phyloP scores from a whole-genome alignment of 2,888 invertebrate species.

The Balanococcus diminutus region DNA sequence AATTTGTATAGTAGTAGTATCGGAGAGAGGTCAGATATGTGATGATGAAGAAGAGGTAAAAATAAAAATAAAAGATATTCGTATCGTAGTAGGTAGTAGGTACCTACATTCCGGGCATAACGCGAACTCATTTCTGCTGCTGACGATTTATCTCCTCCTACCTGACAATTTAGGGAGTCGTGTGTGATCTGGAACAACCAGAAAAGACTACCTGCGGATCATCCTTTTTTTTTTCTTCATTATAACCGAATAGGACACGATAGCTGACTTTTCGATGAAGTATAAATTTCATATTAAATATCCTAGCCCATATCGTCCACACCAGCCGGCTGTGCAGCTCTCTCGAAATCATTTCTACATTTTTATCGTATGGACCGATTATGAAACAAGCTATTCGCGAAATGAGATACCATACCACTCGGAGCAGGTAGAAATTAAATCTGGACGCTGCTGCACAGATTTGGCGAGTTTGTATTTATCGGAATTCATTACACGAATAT shows the following conservation, averaged over 20 bases:
- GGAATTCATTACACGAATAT: not conserved
- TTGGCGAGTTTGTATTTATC: not conserved
- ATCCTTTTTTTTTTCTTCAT: slow-evolving; percentile 3
- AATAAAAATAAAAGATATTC: slow-evolving; percentile 12
- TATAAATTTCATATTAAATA: not conserved
- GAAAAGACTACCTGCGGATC: slow-evolving; percentile 34
- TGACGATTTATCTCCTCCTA: slow-evolving; percentile 44
- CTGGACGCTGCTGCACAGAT: not conserved
- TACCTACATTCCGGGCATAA: slow-evolving; percentile 26
- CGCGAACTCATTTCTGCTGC: slow-evolving; percentile 39
- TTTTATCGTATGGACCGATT: not conserved
- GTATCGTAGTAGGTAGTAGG: not conserved
- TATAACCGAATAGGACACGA: not conserved
- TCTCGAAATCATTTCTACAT: not conserved
- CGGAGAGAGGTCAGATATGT: slow-evolving; percentile 2
- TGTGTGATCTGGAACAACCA: slow-evolving; percentile 32
- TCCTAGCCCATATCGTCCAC: not conserved
- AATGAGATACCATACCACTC: not conserved
- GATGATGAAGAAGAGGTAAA: not conserved
- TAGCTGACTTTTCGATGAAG: not conserved
- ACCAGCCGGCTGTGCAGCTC: not conserved
- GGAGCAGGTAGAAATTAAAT: not conserved
- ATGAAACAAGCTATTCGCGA: not conserved
- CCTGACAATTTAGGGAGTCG: slow-evolving; percentile 33
- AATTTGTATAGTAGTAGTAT: slow-evolving; percentile 45